Conservation (phyloP, 92 coral and sea anemone species). For the Anthopleura xanthogrammica region DNA sequence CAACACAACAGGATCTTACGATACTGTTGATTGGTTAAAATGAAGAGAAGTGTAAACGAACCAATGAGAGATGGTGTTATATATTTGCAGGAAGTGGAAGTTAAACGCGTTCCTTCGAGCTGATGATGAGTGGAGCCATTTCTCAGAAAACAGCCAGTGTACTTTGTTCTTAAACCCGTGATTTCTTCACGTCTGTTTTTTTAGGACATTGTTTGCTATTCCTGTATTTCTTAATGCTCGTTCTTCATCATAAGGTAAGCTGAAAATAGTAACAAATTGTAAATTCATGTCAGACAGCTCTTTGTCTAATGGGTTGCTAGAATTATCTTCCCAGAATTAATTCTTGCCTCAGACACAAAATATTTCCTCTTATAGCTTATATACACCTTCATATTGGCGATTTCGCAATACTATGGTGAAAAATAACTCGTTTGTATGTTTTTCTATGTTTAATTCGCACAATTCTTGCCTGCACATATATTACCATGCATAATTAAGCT, state of each 20-base stretch:
- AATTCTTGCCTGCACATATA: background rate
- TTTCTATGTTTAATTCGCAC: background rate
- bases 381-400: background rate
- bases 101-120: background rate
- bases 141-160: background rate
- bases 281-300: background rate
- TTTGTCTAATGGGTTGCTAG: background rate
- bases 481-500: no score
- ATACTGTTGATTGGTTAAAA: background rate
- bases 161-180: slow-evolving; percentile 2
- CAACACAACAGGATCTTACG: background rate
- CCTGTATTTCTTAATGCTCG: background rate
- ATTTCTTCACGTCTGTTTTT: background rate
- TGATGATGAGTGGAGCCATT: background rate
- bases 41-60: background rate
- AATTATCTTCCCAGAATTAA: background rate
- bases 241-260: background rate
- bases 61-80: background rate
- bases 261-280: background rate
- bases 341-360: background rate
- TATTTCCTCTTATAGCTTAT: background rate
- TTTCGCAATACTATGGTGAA: background rate
- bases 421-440: background rate
- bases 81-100: background rate
- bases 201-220: background rate